These are phyloP conservation scores for Acanthurus lineatus DNA, from an alignment of 2,797 vertebrate genomes.

Conservation along the genomic window DNA sequence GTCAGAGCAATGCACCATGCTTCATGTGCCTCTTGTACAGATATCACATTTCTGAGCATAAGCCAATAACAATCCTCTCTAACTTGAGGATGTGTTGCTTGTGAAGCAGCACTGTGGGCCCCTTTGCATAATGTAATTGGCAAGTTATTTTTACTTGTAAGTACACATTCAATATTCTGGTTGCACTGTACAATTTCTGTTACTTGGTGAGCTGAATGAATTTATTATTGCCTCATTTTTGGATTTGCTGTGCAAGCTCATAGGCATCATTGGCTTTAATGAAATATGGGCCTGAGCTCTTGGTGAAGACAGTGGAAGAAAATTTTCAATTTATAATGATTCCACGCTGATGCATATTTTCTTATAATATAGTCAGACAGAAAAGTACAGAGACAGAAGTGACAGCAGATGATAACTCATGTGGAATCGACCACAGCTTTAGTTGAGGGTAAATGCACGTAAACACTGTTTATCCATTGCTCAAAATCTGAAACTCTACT, in stretches of 20 bases:
- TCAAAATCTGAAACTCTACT: conserved; percentile 9
- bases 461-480: conserved; percentile 12
- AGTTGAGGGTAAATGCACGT: conserved; percentile 15
- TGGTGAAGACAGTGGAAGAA: conserved; percentile 35
- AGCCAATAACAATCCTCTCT: neutral
- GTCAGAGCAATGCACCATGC: no score
- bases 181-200: conserved; percentile 33
- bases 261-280: conserved; percentile 59
- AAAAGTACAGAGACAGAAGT: conserved; percentile 17
- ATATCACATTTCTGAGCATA: neutral
- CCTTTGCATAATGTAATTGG: conserved; percentile 35
- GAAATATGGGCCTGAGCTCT: conserved; percentile 47
- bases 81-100: conserved; percentile 9
- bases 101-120: conserved; percentile 9
- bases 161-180: conserved; percentile 53
- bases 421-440: conserved; percentile 20
- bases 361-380: conserved; percentile 30
- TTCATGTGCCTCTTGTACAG: neutral
- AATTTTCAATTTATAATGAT: conserved; percentile 52
- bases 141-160: conserved; percentile 55
- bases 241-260: conserved; percentile 54
- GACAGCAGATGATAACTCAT: conserved; percentile 14
- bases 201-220: conserved; percentile 46
- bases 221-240: conserved; percentile 57
- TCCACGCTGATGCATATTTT: conserved; percentile 47